Evolutionary conservation across 2,888 invertebrate genomes (phyloP).

Genomic region (Xylophagus ater): DNA sequence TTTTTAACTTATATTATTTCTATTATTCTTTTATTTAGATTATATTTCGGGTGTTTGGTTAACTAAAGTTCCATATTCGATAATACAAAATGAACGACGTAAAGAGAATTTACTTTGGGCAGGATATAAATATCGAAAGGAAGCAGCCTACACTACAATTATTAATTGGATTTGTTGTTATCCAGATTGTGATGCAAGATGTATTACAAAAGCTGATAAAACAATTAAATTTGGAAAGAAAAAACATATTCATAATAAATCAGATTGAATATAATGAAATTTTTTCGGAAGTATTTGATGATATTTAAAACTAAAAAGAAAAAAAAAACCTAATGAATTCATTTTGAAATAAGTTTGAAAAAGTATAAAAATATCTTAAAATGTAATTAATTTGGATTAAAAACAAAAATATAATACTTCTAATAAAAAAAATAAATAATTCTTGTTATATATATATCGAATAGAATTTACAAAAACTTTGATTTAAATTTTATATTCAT

Average conservation of each 20-base stretch:
- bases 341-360: too few relatives aligned
- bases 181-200: conserved; percentile 21
- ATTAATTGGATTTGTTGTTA: conserved; percentile 24
- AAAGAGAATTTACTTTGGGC: conserved; percentile 21
- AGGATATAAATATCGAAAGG: conserved; percentile 21
- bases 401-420: too few relatives aligned
- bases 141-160: conserved; percentile 22
- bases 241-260: conserved; percentile 20
- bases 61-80: conserved; percentile 17
- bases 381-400: too few relatives aligned
- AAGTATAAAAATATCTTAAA: too few relatives aligned
- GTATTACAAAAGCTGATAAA: conserved; percentile 19
- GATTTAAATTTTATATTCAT: too few relatives aligned
- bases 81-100: conserved; percentile 19
- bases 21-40: conserved; percentile 10
- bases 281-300: too few relatives aligned
- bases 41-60: conserved; percentile 22
- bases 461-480: too few relatives aligned
- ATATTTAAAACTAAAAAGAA: too few relatives aligned
- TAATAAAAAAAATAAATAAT: too few relatives aligned
- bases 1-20: too few relatives aligned
- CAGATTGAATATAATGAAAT: background rate
- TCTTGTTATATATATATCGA: too few relatives aligned
- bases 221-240: conserved; percentile 22
- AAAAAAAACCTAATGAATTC: too few relatives aligned